phyloP scores from a whole-genome alignment of 37 sponge, comb jelly and placozoan species.

The Amphimedon queenslandica region DNA sequence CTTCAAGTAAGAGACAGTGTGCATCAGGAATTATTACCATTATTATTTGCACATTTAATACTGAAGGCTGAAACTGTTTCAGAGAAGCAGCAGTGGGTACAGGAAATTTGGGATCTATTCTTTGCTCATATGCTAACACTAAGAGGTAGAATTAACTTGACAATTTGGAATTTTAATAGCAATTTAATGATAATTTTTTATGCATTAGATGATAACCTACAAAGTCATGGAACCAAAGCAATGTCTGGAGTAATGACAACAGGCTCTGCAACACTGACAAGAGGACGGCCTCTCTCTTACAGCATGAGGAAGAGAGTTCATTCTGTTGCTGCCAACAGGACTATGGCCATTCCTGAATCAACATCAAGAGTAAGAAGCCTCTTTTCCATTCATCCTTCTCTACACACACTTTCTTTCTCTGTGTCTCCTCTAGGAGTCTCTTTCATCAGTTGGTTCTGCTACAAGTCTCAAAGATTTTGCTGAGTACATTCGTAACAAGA shows the following conservation, averaged over 20 bases:
- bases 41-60: not conserved
- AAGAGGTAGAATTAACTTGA: too few species aligned
- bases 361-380: too few species aligned
- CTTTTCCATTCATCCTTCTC: too few species aligned
- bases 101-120: constrained; percentile 68
- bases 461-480: not conserved
- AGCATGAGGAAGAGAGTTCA: not conserved
- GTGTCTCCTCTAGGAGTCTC: not conserved
- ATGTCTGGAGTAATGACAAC: not conserved
- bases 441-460: constrained; percentile 4
- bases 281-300: not conserved
- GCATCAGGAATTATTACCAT: not conserved
- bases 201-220: constrained; percentile 3
- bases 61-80: constrained; percentile 40
- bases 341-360: too few species aligned
- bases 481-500: not conserved
- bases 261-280: constrained; percentile 1
- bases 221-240: constrained; percentile 3
- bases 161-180: too few species aligned
- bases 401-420: too few species aligned
- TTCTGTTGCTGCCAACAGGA: not conserved
- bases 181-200: too few species aligned
- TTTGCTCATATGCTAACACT: constrained; percentile 62
- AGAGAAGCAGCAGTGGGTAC: constrained; percentile 62
- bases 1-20: constrained; percentile 36